phyloP scores from a whole-genome alignment of 2,888 invertebrate genomes.

The Ochropleura plecta region DNA sequence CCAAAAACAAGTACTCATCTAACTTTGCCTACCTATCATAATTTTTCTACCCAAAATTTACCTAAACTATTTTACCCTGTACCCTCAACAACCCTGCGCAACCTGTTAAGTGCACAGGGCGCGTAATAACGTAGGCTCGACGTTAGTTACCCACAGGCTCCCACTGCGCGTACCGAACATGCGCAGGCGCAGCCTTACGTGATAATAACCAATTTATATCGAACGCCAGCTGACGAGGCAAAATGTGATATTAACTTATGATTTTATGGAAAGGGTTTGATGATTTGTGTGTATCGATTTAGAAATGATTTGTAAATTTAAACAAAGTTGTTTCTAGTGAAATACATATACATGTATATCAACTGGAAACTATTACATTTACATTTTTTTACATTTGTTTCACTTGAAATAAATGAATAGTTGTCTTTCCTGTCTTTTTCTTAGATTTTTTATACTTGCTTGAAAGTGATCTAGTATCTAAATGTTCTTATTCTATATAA shows the following conservation, averaged over 20 bases:
- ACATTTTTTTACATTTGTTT: too few relatives aligned
- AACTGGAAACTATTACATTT: background rate
- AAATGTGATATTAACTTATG: constrained; percentile 48
- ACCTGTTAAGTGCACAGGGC: constrained; percentile 67
- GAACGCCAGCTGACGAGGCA: constrained; percentile 60
- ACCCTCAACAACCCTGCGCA: constrained; percentile 56
- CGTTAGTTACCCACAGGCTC: constrained; percentile 74
- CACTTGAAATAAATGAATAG: background rate
- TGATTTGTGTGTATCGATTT: constrained; percentile 20
- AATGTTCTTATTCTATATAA: background rate
- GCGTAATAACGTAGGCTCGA: constrained; percentile 77
- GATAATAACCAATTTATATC: constrained; percentile 68
- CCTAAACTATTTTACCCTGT: background rate
- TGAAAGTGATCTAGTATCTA: too few relatives aligned
- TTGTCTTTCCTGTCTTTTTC: too few relatives aligned
- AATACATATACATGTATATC: background rate
- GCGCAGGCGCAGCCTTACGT: constrained; percentile 64
- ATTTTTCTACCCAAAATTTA: background rate
- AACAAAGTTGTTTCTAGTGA: background rate
- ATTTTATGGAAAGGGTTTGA: constrained; percentile 18
- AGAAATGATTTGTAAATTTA: background rate
- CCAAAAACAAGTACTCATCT: background rate
- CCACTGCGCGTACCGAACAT: constrained; percentile 62
- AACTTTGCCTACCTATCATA: background rate
- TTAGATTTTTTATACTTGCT: background rate